A percentile compares a stretch with the other conserved stretches of the same genome.
Conservation (phyloP, 2,888 invertebrate genomes). For the Melinaea menophilus region DNA sequence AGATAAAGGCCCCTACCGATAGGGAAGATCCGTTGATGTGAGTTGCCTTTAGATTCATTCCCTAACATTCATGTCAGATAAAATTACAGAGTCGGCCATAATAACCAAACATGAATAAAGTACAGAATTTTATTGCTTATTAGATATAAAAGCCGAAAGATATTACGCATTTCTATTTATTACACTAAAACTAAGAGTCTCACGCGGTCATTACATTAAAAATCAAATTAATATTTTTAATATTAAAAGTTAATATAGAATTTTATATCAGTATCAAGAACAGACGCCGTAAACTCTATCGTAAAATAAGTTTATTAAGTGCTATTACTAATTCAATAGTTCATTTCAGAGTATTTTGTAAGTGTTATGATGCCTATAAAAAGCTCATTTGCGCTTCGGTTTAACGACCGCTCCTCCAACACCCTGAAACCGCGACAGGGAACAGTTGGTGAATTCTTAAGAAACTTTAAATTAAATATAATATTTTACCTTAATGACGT, state of each 20-base stretch:
- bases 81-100: slow-evolving; percentile 57
- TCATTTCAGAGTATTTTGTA: slow-evolving; percentile 55
- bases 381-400: slow-evolving; percentile 58
- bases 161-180: not conserved
- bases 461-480: slow-evolving; percentile 40
- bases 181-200: not conserved
- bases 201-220: not conserved
- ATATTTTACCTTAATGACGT: slow-evolving; percentile 65
- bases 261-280: slow-evolving; percentile 33
- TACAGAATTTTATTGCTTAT: slow-evolving; percentile 1
- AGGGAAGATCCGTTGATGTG: slow-evolving; percentile 53
- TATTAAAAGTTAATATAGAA: slow-evolving; percentile 2
- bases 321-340: slow-evolving; percentile 67
- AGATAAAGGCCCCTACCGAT: slow-evolving; percentile 64
- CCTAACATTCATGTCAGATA: slow-evolving; percentile 62
- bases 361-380: slow-evolving; percentile 65
- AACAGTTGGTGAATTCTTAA: slow-evolving; percentile 43
- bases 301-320: slow-evolving; percentile 60
- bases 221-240: slow-evolving; percentile 6
- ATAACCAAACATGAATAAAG: not conserved
- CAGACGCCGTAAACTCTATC: slow-evolving; percentile 36
- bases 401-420: slow-evolving; percentile 55
- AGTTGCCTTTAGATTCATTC: slow-evolving; percentile 59
- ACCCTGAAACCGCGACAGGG: slow-evolving; percentile 31
- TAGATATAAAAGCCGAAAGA: not conserved